phyloP scores from a whole-genome alignment of 1,140 invertebrate genomes.

The Nasonia longicornis region DNA sequence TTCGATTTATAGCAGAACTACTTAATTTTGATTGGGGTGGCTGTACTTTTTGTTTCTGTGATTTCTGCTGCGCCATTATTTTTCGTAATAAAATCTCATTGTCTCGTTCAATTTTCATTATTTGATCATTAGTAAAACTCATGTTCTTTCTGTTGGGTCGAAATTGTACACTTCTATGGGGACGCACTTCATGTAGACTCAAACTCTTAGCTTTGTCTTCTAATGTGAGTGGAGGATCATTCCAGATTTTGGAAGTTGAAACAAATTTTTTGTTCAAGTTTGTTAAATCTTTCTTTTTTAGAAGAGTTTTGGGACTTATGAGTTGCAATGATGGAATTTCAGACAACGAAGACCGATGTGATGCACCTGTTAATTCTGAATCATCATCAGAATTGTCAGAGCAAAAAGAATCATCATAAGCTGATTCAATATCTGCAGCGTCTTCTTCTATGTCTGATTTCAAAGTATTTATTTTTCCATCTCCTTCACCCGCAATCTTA shows the following conservation, averaged over 20 bases:
- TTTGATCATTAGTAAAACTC: conserved; percentile 67
- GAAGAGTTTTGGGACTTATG: background rate
- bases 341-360: conserved; percentile 44
- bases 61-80: conserved; percentile 62
- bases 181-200: conserved; percentile 23
- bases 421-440: conserved; percentile 50
- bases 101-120: conserved; percentile 66
- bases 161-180: background rate
- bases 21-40: conserved; percentile 45
- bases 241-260: conserved; percentile 10
- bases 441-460: conserved; percentile 16
- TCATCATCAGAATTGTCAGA: conserved; percentile 53
- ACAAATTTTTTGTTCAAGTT: conserved; percentile 6
- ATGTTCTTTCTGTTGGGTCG: conserved; percentile 60
- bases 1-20: conserved; percentile 63
- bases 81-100: conserved; percentile 67
- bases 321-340: conserved; percentile 18
- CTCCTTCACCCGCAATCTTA: conserved; percentile 33
- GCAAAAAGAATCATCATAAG: conserved; percentile 56
- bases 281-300: background rate
- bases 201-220: conserved; percentile 34
- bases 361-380: conserved; percentile 51
- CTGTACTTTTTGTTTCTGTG: conserved; percentile 47
- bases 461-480: conserved; percentile 3
- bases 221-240: background rate